Base-by-base conservation (phyloP, 2,113 vertebrate species). In the Mormyrus lacerda region DNA sequence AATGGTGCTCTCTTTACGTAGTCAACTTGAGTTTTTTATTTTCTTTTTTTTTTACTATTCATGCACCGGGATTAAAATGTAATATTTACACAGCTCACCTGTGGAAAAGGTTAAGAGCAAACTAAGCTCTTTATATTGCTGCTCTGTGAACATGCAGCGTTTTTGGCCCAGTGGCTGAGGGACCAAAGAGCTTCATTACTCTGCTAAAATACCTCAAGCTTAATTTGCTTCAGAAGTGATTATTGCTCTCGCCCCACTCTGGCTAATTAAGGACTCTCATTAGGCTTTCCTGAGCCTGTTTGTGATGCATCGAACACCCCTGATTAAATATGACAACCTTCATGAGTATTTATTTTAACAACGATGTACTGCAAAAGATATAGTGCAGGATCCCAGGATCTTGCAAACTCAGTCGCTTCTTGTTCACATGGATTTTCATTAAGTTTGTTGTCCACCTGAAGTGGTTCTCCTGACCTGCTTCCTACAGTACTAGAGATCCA, bases 151-250 rank as follows among this genome's bases (percentile, higher is more conserved):
- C 92, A 87, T 21, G 91, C 45, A 79, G 89, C 6, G 87, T 24
- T 48, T 69, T 3, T 87, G 90, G 90, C 89, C 76, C 44, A 44
- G 79, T 89, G 83, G 58, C 89, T 90, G 85, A 53, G 55, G 88
- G 89, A 90, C 76, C 89, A 79, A 55, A 89, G 84, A 89, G 93
- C 91, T 93, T 94, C 91, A 94, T 95, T 95, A 93, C 89, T 93
- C 94, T 91, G 89, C 90, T 93, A 91, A 95, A 95, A 96, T 93
- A 95, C 91, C 93, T 89, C 76, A 90, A 91, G 90, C 91, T 94
- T 95, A 93, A 95, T 96, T 95, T 95, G 94, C 96, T 94, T 95
- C 91, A 93, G 89, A 93, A 95, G 93, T 93, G 92, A 95, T 96
- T 96, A 95, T 93, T 93, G 92, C 94, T 92, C 90, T 93, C 93